Conservation (phyloP, 2,888 invertebrate species). For the Galerucella calmariensis region DNA sequence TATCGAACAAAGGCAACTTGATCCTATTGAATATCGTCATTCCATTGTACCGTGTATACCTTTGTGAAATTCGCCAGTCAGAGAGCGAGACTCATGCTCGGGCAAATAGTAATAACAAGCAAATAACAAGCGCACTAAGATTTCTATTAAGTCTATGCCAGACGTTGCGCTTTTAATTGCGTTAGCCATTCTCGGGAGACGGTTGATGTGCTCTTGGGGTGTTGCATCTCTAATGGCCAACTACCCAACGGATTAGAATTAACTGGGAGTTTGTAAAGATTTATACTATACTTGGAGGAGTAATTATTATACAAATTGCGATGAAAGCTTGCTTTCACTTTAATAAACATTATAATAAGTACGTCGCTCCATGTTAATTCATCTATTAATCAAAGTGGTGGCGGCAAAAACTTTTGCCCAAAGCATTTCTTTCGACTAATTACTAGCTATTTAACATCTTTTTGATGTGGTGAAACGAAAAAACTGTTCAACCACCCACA, state of each 20-base stretch:
- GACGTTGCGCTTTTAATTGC: conserved; percentile 13
- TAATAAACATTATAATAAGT: neutral
- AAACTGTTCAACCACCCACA: no score
- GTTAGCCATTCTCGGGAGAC: conserved; percentile 11
- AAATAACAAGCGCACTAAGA: conserved; percentile 5
- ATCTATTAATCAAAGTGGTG: no score
- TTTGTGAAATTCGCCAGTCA: neutral
- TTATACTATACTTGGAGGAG: neutral
- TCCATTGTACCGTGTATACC: neutral
- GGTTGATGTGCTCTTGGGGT: conserved; percentile 10
- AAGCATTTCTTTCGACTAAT: no score
- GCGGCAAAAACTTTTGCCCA: no score
- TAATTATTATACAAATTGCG: conserved; percentile 6
- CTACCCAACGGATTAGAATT: conserved; percentile 5
- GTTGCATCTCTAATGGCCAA: conserved; percentile 2
- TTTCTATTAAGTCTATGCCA: conserved; percentile 17
- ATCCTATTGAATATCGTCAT: conserved; percentile 1
- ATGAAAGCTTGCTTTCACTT: conserved; percentile 8
- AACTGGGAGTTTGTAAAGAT: conserved; percentile 9
- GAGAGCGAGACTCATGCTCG: neutral
- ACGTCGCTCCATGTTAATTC: no score
- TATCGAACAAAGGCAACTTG: conserved; percentile 6
- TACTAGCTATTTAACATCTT: no score
- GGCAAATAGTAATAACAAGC: conserved; percentile 3
- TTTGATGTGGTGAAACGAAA: no score